Evolutionary conservation across 2,888 invertebrate genomes (phyloP).

Genomic region (Homarus gammarus): DNA sequence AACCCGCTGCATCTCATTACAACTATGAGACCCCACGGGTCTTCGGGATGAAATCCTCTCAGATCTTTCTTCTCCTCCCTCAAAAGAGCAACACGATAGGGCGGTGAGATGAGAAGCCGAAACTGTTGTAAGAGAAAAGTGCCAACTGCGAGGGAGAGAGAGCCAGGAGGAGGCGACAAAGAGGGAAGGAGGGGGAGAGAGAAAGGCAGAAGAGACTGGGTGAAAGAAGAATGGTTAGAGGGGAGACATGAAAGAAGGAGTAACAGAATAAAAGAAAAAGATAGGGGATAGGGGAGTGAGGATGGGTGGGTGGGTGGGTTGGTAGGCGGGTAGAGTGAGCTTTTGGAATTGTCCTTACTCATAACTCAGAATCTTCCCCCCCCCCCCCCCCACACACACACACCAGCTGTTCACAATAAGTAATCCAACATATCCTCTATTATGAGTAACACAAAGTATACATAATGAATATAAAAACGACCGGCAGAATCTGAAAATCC

Average conservation of each 20-base stretch:
- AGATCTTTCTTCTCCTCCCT: not conserved
- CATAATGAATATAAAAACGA: too few species aligned
- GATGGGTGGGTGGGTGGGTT: too few species aligned
- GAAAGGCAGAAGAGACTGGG: slow-evolving; percentile 15
- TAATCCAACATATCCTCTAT: too few species aligned
- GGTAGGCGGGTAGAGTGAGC: too few species aligned
- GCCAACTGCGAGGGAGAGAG: not conserved
- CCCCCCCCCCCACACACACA: too few species aligned
- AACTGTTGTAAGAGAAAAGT: not conserved
- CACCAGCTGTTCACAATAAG: too few species aligned
- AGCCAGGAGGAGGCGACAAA: not conserved
- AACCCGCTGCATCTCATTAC: slow-evolving; percentile 20
- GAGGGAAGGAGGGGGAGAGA: slow-evolving; percentile 13
- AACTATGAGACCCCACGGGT: not conserved
- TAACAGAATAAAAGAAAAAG: not conserved
- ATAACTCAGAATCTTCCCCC: too few species aligned
- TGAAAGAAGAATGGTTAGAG: slow-evolving; percentile 3
- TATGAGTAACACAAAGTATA: too few species aligned
- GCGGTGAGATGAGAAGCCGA: not conserved
- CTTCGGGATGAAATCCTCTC: not conserved
- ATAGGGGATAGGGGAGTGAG: too few species aligned
- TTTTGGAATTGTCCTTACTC: too few species aligned
- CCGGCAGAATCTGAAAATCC: too few species aligned
- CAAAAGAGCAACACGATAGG: slow-evolving; percentile 16
- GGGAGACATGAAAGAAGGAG: not conserved